phyloP scores from a whole-genome alignment of 2,888 invertebrate species.

The Andrena chrysosceles region DNA sequence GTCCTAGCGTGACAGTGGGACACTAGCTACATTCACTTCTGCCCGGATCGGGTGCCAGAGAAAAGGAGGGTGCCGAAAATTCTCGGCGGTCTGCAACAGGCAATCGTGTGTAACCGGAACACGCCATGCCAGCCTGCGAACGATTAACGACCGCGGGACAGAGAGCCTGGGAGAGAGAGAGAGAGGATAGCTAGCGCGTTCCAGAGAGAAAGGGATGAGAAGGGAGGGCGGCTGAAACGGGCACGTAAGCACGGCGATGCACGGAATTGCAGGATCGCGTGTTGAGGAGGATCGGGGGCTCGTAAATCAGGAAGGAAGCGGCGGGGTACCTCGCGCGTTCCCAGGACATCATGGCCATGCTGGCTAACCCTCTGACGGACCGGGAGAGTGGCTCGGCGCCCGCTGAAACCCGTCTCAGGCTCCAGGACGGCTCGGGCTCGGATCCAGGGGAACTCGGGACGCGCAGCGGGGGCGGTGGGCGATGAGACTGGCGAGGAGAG shows the following conservation, averaged over 20 bases:
- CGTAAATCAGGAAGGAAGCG: slow-evolving; percentile 46
- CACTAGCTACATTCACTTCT: no score
- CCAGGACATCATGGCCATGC: not conserved
- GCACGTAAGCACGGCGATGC: slow-evolving; percentile 38
- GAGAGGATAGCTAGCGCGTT: slow-evolving; percentile 17
- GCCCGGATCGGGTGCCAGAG: slow-evolving; percentile 7
- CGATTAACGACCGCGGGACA: slow-evolving; percentile 57
- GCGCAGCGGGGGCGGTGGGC: not conserved
- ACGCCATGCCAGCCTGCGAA: slow-evolving; percentile 53
- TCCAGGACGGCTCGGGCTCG: not conserved
- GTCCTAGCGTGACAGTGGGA: no score
- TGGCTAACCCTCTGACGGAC: not conserved
- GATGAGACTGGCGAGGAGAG: no score
- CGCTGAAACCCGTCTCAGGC: not conserved
- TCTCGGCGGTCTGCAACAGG: slow-evolving; percentile 67
- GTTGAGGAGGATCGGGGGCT: slow-evolving; percentile 12
- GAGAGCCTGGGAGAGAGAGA: slow-evolving; percentile 35
- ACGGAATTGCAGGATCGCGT: slow-evolving; percentile 60
- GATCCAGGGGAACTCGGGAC: not conserved
- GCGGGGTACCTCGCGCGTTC: not conserved
- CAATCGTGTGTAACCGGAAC: slow-evolving; percentile 67
- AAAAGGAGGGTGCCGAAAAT: slow-evolving; percentile 42
- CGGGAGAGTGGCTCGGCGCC: not conserved
- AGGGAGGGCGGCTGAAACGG: slow-evolving; percentile 39
- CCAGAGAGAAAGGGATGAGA: not conserved